A percentile compares a stretch with the other conserved stretches of the same genome.
Evolutionary conservation across 2,888 invertebrate genomes (phyloP).

Genomic region (Drosophila buzzatii): DNA sequence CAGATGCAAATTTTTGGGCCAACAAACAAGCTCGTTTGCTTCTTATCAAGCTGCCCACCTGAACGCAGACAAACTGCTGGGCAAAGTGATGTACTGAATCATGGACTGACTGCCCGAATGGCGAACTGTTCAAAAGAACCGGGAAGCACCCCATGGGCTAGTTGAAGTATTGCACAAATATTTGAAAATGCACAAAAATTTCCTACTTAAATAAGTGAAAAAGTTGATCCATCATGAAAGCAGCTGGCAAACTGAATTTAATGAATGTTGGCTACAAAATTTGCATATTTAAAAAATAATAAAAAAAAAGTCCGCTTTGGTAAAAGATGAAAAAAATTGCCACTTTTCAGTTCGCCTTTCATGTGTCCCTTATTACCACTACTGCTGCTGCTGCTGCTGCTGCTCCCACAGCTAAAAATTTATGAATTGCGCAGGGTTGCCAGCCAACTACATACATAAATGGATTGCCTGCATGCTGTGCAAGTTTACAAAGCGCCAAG

Average conservation of each 20-base stretch:
- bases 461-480: slow-evolving; percentile 61
- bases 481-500: slow-evolving; percentile 69
- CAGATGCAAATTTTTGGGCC: slow-evolving; percentile 56
- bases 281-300: slow-evolving; percentile 51
- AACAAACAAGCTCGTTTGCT: slow-evolving; percentile 73
- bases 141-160: slow-evolving; percentile 25
- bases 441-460: slow-evolving; percentile 41
- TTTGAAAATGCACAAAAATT: slow-evolving; percentile 75
- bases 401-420: slow-evolving; percentile 39
- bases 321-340: slow-evolving; percentile 36
- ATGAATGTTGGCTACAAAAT: slow-evolving; percentile 66
- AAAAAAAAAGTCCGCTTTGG: slow-evolving; percentile 12
- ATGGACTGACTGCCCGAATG: slow-evolving; percentile 18
- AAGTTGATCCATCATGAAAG: slow-evolving; percentile 61
- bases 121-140: slow-evolving; percentile 19
- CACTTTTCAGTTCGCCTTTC: slow-evolving; percentile 52
- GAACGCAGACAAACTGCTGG: slow-evolving; percentile 34
- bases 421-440: slow-evolving; percentile 63
- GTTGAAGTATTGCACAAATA: slow-evolving; percentile 77
- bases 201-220: slow-evolving; percentile 78
- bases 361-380: slow-evolving; percentile 42
- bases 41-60: slow-evolving; percentile 67
- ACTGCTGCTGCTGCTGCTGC: slow-evolving; percentile 11
- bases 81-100: slow-evolving; percentile 23
- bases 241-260: slow-evolving; percentile 68